phyloP scores from a whole-genome alignment of 2,888 invertebrate species.

The Gymnocheta viridis region DNA sequence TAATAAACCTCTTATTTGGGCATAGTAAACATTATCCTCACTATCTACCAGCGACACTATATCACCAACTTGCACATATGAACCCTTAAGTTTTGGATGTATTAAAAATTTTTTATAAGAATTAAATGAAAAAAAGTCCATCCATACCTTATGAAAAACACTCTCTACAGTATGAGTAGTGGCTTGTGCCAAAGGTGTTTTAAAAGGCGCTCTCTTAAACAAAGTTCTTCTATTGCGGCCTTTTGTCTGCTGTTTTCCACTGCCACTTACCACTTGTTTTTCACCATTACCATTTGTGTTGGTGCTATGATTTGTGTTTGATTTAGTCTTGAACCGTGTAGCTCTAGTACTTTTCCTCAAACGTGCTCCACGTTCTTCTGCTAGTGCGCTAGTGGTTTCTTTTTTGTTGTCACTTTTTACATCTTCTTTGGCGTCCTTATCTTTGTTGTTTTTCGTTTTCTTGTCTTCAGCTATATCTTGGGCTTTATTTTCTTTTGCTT shows the following conservation, averaged over 20 bases:
- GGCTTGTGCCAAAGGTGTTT: slow-evolving; percentile 91
- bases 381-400: slow-evolving; percentile 15
- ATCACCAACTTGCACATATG: slow-evolving; percentile 94
- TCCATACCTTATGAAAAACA: slow-evolving; percentile 86
- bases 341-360: slow-evolving; percentile 75
- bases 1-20: slow-evolving; percentile 93
- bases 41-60: slow-evolving; percentile 92
- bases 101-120: neutral
- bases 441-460: slow-evolving; percentile 58
- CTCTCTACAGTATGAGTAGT: slow-evolving; percentile 91
- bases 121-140: neutral
- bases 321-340: slow-evolving; percentile 81
- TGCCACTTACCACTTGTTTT: slow-evolving; percentile 16
- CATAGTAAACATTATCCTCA: slow-evolving; percentile 91
- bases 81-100: slow-evolving; percentile 73
- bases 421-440: slow-evolving; percentile 77
- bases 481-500: slow-evolving; percentile 71
- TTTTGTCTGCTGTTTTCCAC: slow-evolving; percentile 79
- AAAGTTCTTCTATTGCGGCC: slow-evolving; percentile 90
- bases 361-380: slow-evolving; percentile 77
- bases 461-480: slow-evolving; percentile 74
- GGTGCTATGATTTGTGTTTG: slow-evolving; percentile 73
- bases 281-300: slow-evolving; percentile 52
- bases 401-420: slow-evolving; percentile 41
- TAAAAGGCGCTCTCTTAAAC: slow-evolving; percentile 90